phyloP scores from a whole-genome alignment of 2,113 vertebrate species.

The Nyctibius bracteatus region DNA sequence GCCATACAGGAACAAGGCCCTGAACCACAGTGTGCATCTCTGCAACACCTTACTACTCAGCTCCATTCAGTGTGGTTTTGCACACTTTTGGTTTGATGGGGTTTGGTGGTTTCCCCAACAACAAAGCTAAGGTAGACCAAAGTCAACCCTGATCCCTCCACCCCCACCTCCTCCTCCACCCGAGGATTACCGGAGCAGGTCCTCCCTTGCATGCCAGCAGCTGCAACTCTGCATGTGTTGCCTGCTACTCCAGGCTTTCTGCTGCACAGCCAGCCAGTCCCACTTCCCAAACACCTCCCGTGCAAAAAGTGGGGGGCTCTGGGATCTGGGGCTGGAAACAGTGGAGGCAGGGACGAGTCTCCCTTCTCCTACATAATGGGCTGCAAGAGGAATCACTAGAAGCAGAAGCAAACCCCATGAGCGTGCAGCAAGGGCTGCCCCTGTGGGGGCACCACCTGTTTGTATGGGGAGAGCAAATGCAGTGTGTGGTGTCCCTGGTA shows the following conservation, averaged over 20 bases:
- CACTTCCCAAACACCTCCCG: background rate
- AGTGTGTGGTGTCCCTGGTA: too few species aligned
- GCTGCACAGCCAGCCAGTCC: too few species aligned
- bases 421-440: fast-evolving
- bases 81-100: background rate
- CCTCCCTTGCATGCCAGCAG: background rate
- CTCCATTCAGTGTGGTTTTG: background rate
- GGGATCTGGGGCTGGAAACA: background rate
- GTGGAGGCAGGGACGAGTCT: fast-evolving
- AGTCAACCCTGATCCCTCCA: background rate
- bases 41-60: background rate
- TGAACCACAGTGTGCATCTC: background rate
- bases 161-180: fast-evolving
- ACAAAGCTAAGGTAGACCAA: background rate
- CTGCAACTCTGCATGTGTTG: background rate
- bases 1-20: background rate
- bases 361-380: background rate
- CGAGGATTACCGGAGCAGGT: background rate
- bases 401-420: background rate
- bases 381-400: background rate
- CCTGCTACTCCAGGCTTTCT: background rate
- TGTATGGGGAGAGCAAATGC: too few species aligned
- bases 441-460: background rate
- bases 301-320: background rate
- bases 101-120: background rate